Base-by-base conservation (phyloP, 2,797 vertebrate species). In the Typhlichthys eigenmanni region DNA sequence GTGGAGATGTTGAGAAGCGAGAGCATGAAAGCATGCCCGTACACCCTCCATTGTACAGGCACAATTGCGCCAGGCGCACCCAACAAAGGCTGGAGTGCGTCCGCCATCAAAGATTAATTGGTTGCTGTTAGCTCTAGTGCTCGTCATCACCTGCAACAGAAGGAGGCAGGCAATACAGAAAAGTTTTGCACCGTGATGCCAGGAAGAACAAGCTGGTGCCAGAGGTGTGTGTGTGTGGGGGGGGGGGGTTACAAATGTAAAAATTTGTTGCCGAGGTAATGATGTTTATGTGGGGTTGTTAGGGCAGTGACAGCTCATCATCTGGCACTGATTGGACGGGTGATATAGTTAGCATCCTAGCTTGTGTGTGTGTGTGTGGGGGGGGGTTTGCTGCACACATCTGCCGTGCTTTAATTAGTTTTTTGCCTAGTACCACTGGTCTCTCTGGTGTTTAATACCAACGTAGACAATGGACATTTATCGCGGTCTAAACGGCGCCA, bases 401-500 rank as follows among this genome's bases (percentile, higher is more conserved):
- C 87, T 91, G 90, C 87, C 71, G 75, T 60, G 76, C 75, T 90
- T 85, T 90, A 91, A 92, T 92, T 87, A 88, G 85, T 89, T 90
- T 89, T 90, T 91, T 86, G 80, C 77, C 82, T 82, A n/a, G 52
- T 24, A 32, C 68, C 14, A 69, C 59, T 68, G 68, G 77, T 86
- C 85, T 88, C 87, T 73, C 67, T 76, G 74, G 73, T 85, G 83
- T 90, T 92, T 89, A 90, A 90, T 91, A 89, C 84, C 78, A 79
- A 63, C 64, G 50, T 10, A 72, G 86, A 90, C 83, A 80, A 72
- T 73, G 68, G 58, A 51, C 72, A 74, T 86, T 90, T 87, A 83
- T 89, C 79, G 84, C 79, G 80, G 75, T 77, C 80, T 89, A 73
- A 84, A 78, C 72, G 68, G 72, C 72, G 75, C 80, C 72, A 62